Conservation (phyloP, 2,888 invertebrate species). For the Siphlonurus alternatus region DNA sequence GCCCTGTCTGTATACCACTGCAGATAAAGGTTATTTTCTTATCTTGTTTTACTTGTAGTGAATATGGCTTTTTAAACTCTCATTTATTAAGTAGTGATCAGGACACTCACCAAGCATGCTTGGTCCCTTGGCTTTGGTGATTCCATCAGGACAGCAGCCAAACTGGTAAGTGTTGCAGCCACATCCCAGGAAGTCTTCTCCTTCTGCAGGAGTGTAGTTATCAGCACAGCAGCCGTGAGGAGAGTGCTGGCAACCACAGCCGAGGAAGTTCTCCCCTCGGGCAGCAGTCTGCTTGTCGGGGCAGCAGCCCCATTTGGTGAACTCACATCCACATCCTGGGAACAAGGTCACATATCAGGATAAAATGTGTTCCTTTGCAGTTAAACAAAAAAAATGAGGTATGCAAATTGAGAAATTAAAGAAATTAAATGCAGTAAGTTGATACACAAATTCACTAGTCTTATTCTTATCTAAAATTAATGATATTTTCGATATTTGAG, state of each 20-base stretch:
- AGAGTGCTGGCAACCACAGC: conserved; percentile 64
- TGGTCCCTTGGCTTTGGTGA: conserved; percentile 55
- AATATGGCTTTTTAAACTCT: too few relatives aligned
- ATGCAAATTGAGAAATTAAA: too few relatives aligned
- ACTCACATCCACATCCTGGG: conserved; percentile 59
- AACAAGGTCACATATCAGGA: conserved; percentile 7
- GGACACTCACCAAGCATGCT: conserved; percentile 43
- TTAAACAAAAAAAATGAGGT: too few relatives aligned
- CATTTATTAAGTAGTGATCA: too few relatives aligned
- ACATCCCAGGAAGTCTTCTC: conserved; percentile 67
- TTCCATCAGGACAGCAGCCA: conserved; percentile 79
- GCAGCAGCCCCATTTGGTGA: conserved; percentile 67
- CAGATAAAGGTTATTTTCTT: too few relatives aligned
- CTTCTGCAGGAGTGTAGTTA: conserved; percentile 52
- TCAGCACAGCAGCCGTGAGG: conserved; percentile 73
- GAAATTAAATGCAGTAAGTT: conserved; percentile 6
- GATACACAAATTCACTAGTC: background rate
- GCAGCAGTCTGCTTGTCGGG: conserved; percentile 67
- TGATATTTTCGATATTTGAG: too few relatives aligned
- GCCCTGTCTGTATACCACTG: too few relatives aligned
- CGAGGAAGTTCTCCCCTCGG: conserved; percentile 57
- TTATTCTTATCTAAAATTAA: too few relatives aligned
- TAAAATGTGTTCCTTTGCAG: background rate
- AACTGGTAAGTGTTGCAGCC: conserved; percentile 71
- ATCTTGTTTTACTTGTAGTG: too few relatives aligned